Base-by-base conservation (phyloP, 2,113 vertebrate genomes). In the Tauraco erythrolophus region DNA sequence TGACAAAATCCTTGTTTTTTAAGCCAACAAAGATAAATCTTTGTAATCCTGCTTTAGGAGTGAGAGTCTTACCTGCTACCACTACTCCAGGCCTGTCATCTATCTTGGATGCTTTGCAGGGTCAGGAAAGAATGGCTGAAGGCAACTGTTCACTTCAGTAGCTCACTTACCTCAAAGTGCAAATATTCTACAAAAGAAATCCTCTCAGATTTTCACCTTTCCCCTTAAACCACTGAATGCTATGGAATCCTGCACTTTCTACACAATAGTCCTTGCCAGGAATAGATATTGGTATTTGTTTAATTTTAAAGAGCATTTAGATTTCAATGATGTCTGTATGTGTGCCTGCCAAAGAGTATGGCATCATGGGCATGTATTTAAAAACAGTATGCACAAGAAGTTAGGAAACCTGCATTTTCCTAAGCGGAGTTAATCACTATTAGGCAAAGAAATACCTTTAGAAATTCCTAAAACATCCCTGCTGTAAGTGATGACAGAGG, bases 261-360 rank as follows among this genome's bases (percentile, higher is more conserved):
- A 24, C 27, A 53, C 10, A 43, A 18, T 23, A 68, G 19, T 25
- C 8, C 48, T 89, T 72, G 28, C 19, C 30, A 84, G 62, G 35
- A 60, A 11, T 33, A 22, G 43, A 25, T 72, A 88, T 35, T 24
- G 24, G 14, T 58, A 80, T 22, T 70, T 78, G 56, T 61, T 86
- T 46, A 19, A 37, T 50, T 62, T 75, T 56, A 91, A 91, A 56
- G 17, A 31, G 1, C 13, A 19, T 58, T 58, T 76, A 23, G 19
- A 64, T 72, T 84, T 57, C 43, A 35, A 5, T 1, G 0, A 6
- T 35, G 43, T 64, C 37, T 51, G 43, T 31, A 45, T 0, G 0
- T 35, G 39, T 31, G 15, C 5, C 39, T 77, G 64, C 28, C 45
- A 62, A 31, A 82, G 65, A 51, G 22, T 30, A 43, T 31, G 24